Evolutionary conservation across 2,797 vertebrate genomes (phyloP).

Genomic region (Acridotheres tristis): DNA sequence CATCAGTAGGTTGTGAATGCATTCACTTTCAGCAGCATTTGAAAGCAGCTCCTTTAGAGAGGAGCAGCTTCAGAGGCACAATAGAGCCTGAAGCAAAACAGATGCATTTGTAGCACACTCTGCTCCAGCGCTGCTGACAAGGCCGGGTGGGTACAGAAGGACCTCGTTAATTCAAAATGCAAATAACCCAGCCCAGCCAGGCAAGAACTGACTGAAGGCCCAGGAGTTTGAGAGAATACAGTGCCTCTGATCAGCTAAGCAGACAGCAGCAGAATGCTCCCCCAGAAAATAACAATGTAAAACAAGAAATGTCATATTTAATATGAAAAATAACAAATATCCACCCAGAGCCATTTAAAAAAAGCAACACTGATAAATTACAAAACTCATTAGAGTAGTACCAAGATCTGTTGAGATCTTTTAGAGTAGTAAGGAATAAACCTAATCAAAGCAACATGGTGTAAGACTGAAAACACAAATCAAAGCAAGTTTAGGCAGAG

Average conservation of each 20-base stretch:
- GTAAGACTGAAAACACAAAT: conserved; percentile 12
- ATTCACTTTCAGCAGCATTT: not conserved
- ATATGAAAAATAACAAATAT: not conserved
- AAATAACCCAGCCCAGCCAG: not conserved
- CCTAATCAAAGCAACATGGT: too few relatives aligned
- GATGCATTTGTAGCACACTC: not conserved
- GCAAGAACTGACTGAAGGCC: not conserved
- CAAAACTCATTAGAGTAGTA: not conserved
- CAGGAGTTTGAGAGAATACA: not conserved
- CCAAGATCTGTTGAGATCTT: not conserved
- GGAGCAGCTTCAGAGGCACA: conserved; percentile 1
- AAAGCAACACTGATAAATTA: not conserved
- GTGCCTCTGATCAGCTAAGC: not conserved
- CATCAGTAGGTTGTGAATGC: not conserved
- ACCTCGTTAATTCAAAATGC: conserved; percentile 8
- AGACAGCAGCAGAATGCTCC: not conserved
- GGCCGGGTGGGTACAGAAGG: not conserved
- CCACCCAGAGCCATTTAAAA: not conserved
- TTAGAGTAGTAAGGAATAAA: not conserved
- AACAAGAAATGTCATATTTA: not conserved
- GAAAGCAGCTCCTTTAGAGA: not conserved
- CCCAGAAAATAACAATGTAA: not conserved
- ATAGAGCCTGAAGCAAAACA: not conserved
- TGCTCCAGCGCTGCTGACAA: not conserved
- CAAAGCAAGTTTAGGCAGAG: conserved; percentile 50